Conservation (phyloP, 2,888 invertebrate species). For the Drosophila pseudotakahashii region DNA sequence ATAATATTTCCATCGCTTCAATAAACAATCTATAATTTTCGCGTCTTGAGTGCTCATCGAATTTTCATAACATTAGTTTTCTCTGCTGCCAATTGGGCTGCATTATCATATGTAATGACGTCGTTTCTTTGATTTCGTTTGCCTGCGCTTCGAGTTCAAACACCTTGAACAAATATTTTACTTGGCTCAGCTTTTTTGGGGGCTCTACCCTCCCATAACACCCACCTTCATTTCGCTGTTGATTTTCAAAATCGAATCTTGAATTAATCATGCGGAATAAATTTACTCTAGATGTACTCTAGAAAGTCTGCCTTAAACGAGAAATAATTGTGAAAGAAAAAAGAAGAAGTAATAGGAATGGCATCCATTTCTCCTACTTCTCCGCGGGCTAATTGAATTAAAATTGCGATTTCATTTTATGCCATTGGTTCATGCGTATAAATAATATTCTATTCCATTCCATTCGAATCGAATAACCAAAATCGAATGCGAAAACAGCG, state of each 20-base stretch:
- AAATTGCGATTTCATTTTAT: conserved; percentile 64
- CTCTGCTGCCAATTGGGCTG: conserved; percentile 16
- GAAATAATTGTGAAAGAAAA: conserved; percentile 16
- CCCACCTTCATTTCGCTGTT: conserved; percentile 23
- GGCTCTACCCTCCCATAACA: neutral
- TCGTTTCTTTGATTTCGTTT: conserved; percentile 65
- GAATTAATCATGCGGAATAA: conserved; percentile 83
- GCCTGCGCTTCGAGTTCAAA: conserved; percentile 63
- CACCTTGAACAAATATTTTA: conserved; percentile 79
- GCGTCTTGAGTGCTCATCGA: conserved; percentile 39
- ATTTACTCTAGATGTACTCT: conserved; percentile 72
- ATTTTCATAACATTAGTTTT: conserved; percentile 72
- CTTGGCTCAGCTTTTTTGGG: conserved; percentile 41
- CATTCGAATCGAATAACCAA: conserved; percentile 53
- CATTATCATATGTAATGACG: conserved; percentile 83
- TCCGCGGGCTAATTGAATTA: conserved; percentile 70
- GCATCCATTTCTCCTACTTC: conserved; percentile 8
- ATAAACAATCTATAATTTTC: conserved; percentile 18
- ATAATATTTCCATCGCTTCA: neutral
- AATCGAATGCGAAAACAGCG: conserved; percentile 54
- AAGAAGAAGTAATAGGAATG: conserved; percentile 1
- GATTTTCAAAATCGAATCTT: conserved; percentile 75
- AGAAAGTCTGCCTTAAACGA: conserved; percentile 24
- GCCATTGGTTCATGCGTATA: conserved; percentile 47
- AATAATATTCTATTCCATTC: conserved; percentile 69